Evolutionary conservation across 2,797 vertebrate species (phyloP), one percentile per base, ranked within the genome.

Genomic region (Lacerta viridis): DNA sequence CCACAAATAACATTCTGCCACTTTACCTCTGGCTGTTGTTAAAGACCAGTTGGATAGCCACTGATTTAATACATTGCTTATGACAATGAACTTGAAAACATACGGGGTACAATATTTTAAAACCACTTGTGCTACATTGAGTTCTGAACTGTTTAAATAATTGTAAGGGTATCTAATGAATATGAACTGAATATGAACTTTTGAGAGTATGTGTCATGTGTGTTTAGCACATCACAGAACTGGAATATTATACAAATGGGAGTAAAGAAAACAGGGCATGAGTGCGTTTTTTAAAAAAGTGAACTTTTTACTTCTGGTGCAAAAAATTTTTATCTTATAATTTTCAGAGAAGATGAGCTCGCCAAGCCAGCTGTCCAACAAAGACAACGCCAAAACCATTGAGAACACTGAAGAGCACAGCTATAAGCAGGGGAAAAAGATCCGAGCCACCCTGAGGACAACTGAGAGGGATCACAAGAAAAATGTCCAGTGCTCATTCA

Each of bases 381-480:
- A 96, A 96, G 98, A 99, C 88, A 94, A 87, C 89, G 96, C 97
- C 74, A 98, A 97, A 94, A 93, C 94, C 4, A 76, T 89, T 1
- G 98, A 99, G 90, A 95, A 92, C 15, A 94, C 97, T 8, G 98
- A 99, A 76, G 98, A 99, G 61, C 96, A 98, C 93, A 98, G 96
- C 96, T 98, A 98, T 90, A 98, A 98, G 93, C 98, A 98, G 87
- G 98, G 97, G 78, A 99, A 98, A 89, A 99, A 99, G 97, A 97
- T 98, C 59, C 96, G 98, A 86, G 97, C 97, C 2, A 93, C 98
- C 7, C 95, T 97, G 59, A 98, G 99, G 92, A 98, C 98, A 86
- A 99, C 97, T 0, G 98, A 99, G 93, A 97, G 99, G 87, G 99
- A 99, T 96, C 97, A 97, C 92, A 99, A 99, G 95, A 99, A 99